Conservation (phyloP, 2,797 vertebrate genomes). For the Hapalemur alaotrensis region DNA sequence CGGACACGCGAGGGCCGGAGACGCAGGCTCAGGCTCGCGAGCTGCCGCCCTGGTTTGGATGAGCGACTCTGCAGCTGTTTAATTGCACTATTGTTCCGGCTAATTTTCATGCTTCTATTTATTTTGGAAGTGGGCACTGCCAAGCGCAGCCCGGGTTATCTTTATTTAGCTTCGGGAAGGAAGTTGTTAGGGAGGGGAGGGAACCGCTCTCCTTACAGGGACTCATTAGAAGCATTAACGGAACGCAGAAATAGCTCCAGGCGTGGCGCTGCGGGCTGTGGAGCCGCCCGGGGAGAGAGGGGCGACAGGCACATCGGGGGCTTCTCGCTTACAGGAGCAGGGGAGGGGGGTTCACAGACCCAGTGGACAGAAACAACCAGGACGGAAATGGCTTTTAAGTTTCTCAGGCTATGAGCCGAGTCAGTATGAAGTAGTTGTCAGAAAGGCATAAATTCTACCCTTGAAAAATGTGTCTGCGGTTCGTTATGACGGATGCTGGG, state of each 20-base stretch:
- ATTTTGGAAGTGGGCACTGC: constrained; percentile 32
- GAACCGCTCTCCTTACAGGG: neutral
- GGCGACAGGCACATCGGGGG: rapidly evolving
- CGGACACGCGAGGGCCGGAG: rapidly evolving
- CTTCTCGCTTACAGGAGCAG: too few relatives aligned
- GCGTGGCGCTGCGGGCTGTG: rapidly evolving
- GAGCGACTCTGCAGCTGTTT: neutral
- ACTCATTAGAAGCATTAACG: neutral
- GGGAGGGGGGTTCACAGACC: rapidly evolving
- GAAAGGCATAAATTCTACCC: neutral
- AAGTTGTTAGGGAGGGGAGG: neutral
- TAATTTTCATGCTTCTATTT: neutral
- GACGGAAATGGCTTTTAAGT: rapidly evolving
- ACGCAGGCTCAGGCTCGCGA: rapidly evolving
- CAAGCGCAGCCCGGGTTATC: neutral
- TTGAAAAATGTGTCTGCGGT: rapidly evolving
- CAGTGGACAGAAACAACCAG: rapidly evolving
- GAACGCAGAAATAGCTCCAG: rapidly evolving
- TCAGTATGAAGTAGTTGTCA: neutral
- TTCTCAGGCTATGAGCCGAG: neutral
- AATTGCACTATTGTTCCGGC: neutral
- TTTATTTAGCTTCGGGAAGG: constrained; percentile 41
- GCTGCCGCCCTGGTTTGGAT: neutral
- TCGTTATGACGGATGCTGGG: too few relatives aligned
- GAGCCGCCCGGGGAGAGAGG: rapidly evolving